phyloP scores from a whole-genome alignment of 2,888 invertebrate species.

The Torymus aiolomorphi region DNA sequence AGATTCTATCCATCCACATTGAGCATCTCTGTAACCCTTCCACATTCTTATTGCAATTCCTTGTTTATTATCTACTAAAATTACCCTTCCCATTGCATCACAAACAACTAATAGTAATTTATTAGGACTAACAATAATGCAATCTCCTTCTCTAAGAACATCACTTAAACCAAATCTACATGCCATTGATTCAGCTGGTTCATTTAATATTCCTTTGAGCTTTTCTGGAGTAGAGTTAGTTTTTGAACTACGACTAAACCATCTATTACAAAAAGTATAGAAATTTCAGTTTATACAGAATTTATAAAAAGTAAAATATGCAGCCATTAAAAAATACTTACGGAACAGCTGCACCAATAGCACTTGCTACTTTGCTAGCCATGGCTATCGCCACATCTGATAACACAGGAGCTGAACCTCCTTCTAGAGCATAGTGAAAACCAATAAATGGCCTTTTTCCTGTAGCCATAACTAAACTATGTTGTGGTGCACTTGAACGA shows the following conservation, averaged over 20 bases:
- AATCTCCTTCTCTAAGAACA: constrained; percentile 84
- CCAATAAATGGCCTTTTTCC: constrained; percentile 91
- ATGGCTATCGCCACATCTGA: constrained; percentile 95
- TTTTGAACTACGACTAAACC: constrained; percentile 78
- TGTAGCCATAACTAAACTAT: constrained; percentile 84
- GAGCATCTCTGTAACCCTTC: constrained; percentile 97
- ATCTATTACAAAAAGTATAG: constrained; percentile 70
- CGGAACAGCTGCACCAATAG: constrained; percentile 80
- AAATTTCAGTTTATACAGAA: constrained; percentile 20
- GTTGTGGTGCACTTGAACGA: constrained; percentile 85
- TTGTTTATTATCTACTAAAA: constrained; percentile 87
- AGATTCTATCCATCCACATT: constrained; percentile 94
- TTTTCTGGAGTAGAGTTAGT: constrained; percentile 65
- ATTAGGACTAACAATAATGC: constrained; percentile 88
- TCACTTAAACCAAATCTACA: constrained; percentile 91
- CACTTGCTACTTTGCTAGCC: constrained; percentile 89
- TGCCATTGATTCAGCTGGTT: constrained; percentile 84
- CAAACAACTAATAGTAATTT: constrained; percentile 87
- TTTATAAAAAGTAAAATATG: not conserved
- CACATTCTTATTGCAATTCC: constrained; percentile 91
- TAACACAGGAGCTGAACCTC: constrained; percentile 87
- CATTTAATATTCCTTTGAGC: constrained; percentile 66
- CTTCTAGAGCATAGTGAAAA: constrained; percentile 94
- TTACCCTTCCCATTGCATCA: constrained; percentile 92
- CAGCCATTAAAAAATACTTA: constrained; percentile 76